Evolutionary conservation across 2,888 invertebrate species (phyloP), one percentile per base, ranked within the genome.

Genomic region (Eupithecia subumbrata): DNA sequence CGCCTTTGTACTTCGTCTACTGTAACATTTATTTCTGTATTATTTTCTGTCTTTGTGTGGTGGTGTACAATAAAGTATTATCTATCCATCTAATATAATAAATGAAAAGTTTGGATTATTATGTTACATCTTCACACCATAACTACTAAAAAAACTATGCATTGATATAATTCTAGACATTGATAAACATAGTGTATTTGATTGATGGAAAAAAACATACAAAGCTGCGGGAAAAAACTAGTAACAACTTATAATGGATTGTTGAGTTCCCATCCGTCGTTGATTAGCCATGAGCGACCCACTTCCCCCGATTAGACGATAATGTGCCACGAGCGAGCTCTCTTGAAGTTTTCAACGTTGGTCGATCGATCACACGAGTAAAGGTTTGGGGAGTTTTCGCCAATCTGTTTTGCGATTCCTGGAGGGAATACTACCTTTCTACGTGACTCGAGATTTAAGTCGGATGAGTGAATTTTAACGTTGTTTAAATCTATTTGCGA

Each of bases 211-310:
- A 48, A 48, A 48, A 7, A 0, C 52, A 2, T 52, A 2, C n/a
- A 1, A n/a, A 52, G n/a, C n/a, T n/a, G 52, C 52, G 52, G 2
- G n/a, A n/a, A 8, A 5, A n/a, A n/a, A n/a, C n/a, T 52, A n/a
- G n/a, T n/a, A 8, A n/a, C 5, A 8, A 11, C 3, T 9, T 40
- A 67, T 67, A 66, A 66, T n/a, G 37, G 37, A 37, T 66, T 37
- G 40, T 66, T 37, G n/a, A 37, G 66, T n/a, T 22, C 37, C 37
- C 66, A 67, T 40, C n/a, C n/a, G n/a, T 11, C 40, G 66, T 9
- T 64, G 64, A 67, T 67, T 67, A 67, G 66, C 66, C 66, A 18
- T n/a, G 40, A 37, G 34, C 66, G 66, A 67, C 66, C 66, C 34
- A 66, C 34, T 66, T 66, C 8, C 66, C 11, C 34, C n/a, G 34